phyloP scores from a whole-genome alignment of 2,113 vertebrate genomes.

The Vulpes ferrilata region DNA sequence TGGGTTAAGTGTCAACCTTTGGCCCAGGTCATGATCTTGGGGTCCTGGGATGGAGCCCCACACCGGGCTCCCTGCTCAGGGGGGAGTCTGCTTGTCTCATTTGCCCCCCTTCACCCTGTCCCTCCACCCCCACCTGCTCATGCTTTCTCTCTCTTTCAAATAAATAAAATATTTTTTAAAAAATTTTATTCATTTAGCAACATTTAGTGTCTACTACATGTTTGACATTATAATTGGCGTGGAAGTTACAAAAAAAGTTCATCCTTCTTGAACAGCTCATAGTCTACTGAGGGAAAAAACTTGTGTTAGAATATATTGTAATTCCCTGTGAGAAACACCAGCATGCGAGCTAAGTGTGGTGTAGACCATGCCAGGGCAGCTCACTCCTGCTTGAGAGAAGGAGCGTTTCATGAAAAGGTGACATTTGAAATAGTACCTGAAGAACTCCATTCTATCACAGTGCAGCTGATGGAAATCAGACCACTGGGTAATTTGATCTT shows the following conservation, averaged over 20 bases:
- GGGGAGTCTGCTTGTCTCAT: not conserved
- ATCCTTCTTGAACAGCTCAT: not conserved
- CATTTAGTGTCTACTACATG: not conserved
- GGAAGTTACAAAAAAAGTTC: not conserved
- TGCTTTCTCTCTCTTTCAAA: not conserved
- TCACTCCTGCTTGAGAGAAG: not conserved
- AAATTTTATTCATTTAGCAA: not conserved
- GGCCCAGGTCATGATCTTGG: not conserved
- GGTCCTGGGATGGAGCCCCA: not conserved
- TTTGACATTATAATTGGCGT: not conserved
- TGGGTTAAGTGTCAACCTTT: not conserved
- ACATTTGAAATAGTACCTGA: not conserved
- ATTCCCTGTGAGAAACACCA: not conserved
- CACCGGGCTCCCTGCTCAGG: not conserved
- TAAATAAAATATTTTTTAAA: not conserved
- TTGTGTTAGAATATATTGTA: not conserved
- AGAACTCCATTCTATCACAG: not conserved
- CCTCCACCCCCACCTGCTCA: accelerated
- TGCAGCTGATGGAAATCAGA: not conserved
- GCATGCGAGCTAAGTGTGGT: not conserved
- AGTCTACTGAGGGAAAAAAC: not conserved
- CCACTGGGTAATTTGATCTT: not conserved
- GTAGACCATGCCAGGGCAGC: not conserved
- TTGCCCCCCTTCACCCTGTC: not conserved
- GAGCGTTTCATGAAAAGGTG: not conserved